Conservation (phyloP, 2,113 vertebrate genomes). For the Onychostoma macrolepis region DNA sequence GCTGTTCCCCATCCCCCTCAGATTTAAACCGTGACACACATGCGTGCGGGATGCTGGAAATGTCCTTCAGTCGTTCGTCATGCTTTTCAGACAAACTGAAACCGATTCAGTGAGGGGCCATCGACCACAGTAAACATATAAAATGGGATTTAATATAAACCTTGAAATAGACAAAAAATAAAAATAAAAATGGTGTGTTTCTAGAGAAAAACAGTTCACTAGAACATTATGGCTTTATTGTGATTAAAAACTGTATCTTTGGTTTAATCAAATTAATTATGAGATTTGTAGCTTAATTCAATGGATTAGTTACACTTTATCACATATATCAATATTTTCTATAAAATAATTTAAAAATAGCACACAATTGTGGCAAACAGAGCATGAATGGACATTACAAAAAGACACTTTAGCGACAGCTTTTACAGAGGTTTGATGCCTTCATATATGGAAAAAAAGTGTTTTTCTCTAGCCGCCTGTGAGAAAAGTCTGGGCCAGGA, state of each 20-base stretch:
- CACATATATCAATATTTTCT: background rate
- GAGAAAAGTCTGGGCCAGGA: background rate
- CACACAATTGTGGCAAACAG: background rate
- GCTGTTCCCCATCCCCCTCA: background rate
- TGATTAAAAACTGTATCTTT: background rate
- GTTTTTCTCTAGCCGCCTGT: background rate
- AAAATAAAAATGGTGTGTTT: too few species aligned
- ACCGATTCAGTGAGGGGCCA: slow-evolving; percentile 29
- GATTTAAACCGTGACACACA: slow-evolving; percentile 41
- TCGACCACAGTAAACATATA: slow-evolving; percentile 47
- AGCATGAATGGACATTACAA: background rate
- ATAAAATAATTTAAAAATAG: background rate
- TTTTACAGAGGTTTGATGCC: background rate
- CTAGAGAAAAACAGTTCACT: background rate
- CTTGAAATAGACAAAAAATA: background rate
- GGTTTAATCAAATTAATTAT: background rate
- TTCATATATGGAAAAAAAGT: background rate
- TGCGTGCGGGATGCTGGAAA: slow-evolving; percentile 27
- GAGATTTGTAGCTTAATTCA: background rate
- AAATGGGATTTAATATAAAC: slow-evolving; percentile 46
- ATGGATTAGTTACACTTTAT: background rate
- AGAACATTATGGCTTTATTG: background rate
- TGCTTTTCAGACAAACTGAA: slow-evolving; percentile 50
- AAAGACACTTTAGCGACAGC: background rate
- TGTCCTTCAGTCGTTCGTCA: slow-evolving; percentile 52